Conservation (phyloP, 2,113 vertebrate genomes). For the Tetraodon nigroviridis region DNA sequence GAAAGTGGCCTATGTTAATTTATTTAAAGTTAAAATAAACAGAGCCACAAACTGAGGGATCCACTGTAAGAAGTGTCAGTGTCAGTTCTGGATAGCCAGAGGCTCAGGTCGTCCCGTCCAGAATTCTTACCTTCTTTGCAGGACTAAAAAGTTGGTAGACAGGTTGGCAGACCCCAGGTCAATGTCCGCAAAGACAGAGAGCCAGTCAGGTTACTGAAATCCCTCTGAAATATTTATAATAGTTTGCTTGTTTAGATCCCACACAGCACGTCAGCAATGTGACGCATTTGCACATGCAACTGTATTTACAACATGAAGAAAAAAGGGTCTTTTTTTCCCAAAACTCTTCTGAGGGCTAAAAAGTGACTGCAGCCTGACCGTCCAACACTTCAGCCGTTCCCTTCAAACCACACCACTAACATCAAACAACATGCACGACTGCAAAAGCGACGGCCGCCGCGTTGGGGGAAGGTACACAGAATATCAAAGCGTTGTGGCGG, state of each 20-base stretch:
- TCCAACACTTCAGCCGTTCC: too few species aligned
- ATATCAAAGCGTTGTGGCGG: slow-evolving; percentile 37
- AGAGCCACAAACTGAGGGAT: not conserved
- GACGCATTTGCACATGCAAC: too few species aligned
- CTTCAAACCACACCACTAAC: too few species aligned
- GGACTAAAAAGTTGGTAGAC: slow-evolving; percentile 4
- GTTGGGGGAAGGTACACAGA: slow-evolving; percentile 16
- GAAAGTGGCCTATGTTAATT: not conserved
- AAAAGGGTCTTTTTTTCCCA: too few species aligned
- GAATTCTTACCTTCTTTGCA: slow-evolving; percentile 40
- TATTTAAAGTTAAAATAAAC: not conserved
- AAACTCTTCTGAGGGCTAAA: too few species aligned
- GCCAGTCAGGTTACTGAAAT: not conserved
- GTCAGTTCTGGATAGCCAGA: slow-evolving; percentile 29
- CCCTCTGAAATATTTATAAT: not conserved
- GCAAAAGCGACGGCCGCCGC: slow-evolving; percentile 1
- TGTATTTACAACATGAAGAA: too few species aligned
- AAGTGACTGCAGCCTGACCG: too few species aligned
- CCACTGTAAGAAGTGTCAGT: slow-evolving; percentile 10
- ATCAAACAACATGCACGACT: not conserved
- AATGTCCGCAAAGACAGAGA: not conserved
- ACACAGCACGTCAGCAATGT: too few species aligned
- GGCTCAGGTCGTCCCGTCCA: slow-evolving; percentile 30
- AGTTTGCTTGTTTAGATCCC: too few species aligned
- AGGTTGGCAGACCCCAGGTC: slow-evolving; percentile 3